Conservation (phyloP, 2,113 vertebrate species). For the Ardeotis arabs region DNA sequence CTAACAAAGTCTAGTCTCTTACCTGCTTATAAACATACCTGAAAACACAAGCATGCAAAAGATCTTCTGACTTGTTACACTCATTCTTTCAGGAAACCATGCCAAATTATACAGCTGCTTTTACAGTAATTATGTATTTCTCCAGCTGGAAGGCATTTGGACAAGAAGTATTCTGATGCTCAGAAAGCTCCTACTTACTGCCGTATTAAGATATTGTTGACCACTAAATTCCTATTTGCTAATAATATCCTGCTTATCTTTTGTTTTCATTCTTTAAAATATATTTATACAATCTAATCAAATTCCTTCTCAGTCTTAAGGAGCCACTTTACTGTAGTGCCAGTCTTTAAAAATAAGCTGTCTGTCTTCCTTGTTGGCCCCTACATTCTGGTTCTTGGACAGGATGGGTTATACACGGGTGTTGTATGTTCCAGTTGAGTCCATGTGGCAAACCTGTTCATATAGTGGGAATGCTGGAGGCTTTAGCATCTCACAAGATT, state of each 20-base stretch:
- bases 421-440: not conserved
- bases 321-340: not conserved
- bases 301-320: slow-evolving; percentile 19
- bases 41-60: not conserved
- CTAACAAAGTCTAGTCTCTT: not conserved
- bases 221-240: not conserved
- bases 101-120: not conserved
- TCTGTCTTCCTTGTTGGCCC: not conserved
- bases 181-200: not conserved
- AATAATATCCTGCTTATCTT: not conserved
- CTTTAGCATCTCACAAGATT: not conserved
- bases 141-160: not conserved
- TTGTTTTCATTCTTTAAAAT: not conserved
- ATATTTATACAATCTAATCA: not conserved
- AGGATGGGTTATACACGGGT: not conserved
- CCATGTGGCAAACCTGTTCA: not conserved
- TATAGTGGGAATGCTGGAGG: not conserved
- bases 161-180: not conserved
- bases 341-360: not conserved
- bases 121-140: not conserved
- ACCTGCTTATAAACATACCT: not conserved
- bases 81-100: not conserved
- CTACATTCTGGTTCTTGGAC: not conserved
- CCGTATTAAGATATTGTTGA: not conserved
- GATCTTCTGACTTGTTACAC: not conserved